Evolutionary conservation across 2,113 vertebrate species (phyloP).

Genomic region (Dromaius novaehollandiae): DNA sequence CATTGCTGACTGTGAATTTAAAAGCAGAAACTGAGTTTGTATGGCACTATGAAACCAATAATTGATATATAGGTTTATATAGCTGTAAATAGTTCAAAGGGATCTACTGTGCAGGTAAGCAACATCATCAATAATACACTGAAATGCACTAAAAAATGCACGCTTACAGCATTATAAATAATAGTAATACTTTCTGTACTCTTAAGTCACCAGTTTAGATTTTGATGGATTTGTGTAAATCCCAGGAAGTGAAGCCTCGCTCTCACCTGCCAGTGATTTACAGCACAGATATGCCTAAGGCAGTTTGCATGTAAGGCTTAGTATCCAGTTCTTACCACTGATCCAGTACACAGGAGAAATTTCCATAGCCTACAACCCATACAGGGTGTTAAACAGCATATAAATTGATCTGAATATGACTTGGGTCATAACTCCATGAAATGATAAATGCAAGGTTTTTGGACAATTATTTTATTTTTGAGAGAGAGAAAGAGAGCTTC

Average conservation of each 20-base stretch:
- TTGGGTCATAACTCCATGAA: not conserved
- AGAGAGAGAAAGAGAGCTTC: not conserved
- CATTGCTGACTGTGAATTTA: not conserved
- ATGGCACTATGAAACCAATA: not conserved
- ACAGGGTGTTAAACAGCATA: not conserved
- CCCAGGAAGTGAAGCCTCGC: not conserved
- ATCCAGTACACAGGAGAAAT: not conserved
- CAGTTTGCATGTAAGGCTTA: not conserved
- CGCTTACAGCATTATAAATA: not conserved
- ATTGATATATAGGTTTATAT: not conserved
- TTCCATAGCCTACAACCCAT: not conserved
- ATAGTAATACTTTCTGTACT: not conserved
- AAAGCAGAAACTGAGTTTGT: not conserved
- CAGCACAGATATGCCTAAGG: not conserved
- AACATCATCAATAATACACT: not conserved
- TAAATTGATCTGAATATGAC: not conserved
- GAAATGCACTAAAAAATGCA: not conserved
- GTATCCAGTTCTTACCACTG: not conserved
- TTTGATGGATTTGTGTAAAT: not conserved
- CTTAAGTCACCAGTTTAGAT: not conserved
- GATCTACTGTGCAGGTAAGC: not conserved
- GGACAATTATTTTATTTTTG: no score
- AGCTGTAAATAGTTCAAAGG: not conserved
- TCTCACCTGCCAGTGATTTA: not conserved
- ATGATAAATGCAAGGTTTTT: not conserved